Evolutionary conservation across 2,113 vertebrate species (phyloP).

Genomic region (Eidolon helvum): DNA sequence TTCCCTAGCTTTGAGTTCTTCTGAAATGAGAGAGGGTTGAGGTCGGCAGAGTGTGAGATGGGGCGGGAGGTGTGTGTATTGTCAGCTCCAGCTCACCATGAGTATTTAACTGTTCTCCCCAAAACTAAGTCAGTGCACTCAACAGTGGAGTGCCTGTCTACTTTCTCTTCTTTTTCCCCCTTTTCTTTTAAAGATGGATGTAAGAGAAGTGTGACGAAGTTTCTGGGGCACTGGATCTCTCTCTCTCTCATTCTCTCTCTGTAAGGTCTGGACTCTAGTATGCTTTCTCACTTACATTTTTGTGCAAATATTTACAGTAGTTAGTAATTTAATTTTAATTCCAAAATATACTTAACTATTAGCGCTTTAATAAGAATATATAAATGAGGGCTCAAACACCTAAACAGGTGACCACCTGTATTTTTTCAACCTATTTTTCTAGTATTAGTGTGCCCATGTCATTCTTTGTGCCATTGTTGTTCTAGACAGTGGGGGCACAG

Average conservation of each 20-base stretch:
- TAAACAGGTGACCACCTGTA: neutral
- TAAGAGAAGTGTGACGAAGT: neutral
- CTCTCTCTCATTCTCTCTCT: neutral
- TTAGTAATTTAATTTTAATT: neutral
- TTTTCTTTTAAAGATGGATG: neutral
- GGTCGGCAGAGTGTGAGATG: rapidly evolving
- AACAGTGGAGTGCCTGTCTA: no score
- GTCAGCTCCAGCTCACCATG: neutral
- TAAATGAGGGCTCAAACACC: neutral
- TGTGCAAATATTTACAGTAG: neutral
- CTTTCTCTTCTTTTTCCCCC: neutral
- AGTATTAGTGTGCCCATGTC: neutral
- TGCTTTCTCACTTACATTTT: neutral
- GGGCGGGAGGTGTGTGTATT: rapidly evolving
- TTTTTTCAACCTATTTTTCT: neutral
- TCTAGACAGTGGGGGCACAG: no score
- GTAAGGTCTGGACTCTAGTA: neutral
- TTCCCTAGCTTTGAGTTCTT: neutral
- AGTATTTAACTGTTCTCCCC: neutral
- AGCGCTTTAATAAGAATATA: neutral
- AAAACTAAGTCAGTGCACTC: neutral
- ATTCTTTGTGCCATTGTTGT: neutral
- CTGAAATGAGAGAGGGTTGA: neutral
- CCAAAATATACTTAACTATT: neutral
- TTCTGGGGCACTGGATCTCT: rapidly evolving